Evolutionary conservation across 2,888 invertebrate species (phyloP), one percentile per base, ranked within the genome.

Genomic region (Lasioglossum figueresi): DNA sequence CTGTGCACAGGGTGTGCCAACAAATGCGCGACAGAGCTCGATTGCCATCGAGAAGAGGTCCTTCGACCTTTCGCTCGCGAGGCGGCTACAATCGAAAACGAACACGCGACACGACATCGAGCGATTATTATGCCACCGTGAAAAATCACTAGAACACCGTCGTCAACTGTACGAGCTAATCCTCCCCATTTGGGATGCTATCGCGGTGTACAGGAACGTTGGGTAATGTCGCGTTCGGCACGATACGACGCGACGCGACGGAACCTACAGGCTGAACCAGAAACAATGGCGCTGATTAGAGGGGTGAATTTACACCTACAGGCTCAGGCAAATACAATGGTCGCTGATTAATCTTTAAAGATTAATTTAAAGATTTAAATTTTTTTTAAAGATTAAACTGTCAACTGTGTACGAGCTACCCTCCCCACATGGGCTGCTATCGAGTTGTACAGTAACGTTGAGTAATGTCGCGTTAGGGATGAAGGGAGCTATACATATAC

Each of bases 1-100:
- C 78, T 56, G 79, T 84, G 80, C 87, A 84, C 82, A 90, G 89
- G 89, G 89, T 90, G 89, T 84, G 89, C 89, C 89, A 70, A 80
- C 78, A 82, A 83, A 76, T 73, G 59, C 75, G 84, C 56, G 79
- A 78, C n/a, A 63, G 16, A 45, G 16, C 48, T 16, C 34, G 40
- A 23, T 23, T 48, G 0, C 63, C 16, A 31, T 63, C 63, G 6
- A 8, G 63, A 63, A 63, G 8, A 63, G 31, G 63, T 63, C 63
- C 63, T 31, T 31, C 63, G 63, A 63, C 63, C 63, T 31, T 63
- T 27, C 19, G 16, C 19, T 63, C 63, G 1, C 63, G 31, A 8
- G 31, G 8, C 14, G 2, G 34, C 31, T 8, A 5, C 31, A 2
- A 63, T 63, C 31, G 63, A 63, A 31, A 63, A 6, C 16, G 19